Conservation (phyloP, 2,113 vertebrate species). For the Recurvirostra avosetta region DNA sequence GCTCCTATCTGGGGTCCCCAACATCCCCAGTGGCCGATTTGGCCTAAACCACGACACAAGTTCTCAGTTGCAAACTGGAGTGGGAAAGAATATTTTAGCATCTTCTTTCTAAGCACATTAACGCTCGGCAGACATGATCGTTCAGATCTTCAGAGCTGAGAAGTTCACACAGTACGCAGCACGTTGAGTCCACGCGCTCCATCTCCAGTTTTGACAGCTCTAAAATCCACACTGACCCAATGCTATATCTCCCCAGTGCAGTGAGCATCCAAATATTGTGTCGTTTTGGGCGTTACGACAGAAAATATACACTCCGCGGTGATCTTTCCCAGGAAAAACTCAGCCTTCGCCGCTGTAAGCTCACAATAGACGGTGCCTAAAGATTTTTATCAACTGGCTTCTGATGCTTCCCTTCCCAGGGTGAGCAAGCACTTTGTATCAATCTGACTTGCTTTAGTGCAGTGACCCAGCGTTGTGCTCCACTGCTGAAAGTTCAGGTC, state of each 20-base stretch:
- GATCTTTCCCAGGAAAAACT: neutral
- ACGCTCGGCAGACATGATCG: neutral
- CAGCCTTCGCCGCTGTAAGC: neutral
- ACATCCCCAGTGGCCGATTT: no score
- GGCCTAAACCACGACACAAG: no score
- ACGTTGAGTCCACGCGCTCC: neutral
- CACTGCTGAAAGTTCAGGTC: neutral
- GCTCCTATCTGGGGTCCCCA: no score
- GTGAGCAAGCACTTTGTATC: neutral
- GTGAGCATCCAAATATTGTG: neutral
- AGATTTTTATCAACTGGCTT: neutral
- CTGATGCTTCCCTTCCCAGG: neutral
- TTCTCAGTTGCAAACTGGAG: conserved; percentile 33
- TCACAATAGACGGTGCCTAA: neutral
- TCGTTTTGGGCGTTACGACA: rapidly evolving
- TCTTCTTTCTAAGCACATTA: conserved; percentile 37
- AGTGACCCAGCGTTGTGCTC: neutral
- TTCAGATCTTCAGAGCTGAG: conserved; percentile 1
- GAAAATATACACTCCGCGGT: rapidly evolving
- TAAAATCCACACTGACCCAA: neutral
- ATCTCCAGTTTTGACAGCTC: neutral
- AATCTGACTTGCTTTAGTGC: conserved; percentile 35
- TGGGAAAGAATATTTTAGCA: conserved; percentile 57
- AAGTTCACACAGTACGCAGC: neutral
- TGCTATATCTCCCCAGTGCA: neutral